Percentiles rank a stretch among this genome's conserved stretches.
Evolutionary conservation across 1,140 invertebrate species (phyloP).

Genomic region (Glossosoma conforme): DNA sequence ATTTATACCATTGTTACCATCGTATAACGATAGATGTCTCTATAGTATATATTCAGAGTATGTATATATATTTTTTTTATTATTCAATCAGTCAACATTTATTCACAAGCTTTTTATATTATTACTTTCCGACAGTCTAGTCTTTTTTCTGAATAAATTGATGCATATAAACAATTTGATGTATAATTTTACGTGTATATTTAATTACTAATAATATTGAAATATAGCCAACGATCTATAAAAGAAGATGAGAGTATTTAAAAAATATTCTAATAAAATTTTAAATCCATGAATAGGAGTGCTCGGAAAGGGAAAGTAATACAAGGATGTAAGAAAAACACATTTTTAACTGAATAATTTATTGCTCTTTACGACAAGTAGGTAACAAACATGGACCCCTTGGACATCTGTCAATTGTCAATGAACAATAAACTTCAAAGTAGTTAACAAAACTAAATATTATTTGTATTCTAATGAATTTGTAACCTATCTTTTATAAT

Average conservation of each 20-base stretch:
- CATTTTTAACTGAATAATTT: slow-evolving; percentile 17
- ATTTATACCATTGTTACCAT: too few relatives aligned
- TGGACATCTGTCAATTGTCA: slow-evolving; percentile 12
- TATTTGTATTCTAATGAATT: slow-evolving; percentile 11
- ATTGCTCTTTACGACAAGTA: slow-evolving; percentile 21
- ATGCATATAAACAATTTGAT: too few relatives aligned
- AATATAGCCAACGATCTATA: neutral
- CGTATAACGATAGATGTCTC: too few relatives aligned
- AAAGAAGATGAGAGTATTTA: neutral
- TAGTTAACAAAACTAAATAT: slow-evolving; percentile 14
- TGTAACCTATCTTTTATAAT: slow-evolving; percentile 6
- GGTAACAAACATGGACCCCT: slow-evolving; percentile 27
- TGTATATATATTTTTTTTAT: too few relatives aligned
- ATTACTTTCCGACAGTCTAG: too few relatives aligned
- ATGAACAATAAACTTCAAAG: slow-evolving; percentile 16
- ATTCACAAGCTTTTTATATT: too few relatives aligned
- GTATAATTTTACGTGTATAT: too few relatives aligned
- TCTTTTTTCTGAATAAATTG: too few relatives aligned
- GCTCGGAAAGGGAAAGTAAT: neutral
- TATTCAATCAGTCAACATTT: too few relatives aligned
- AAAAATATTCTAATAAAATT: neutral
- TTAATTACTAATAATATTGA: neutral
- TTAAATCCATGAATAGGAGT: neutral
- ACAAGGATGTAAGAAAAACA: slow-evolving; percentile 5
- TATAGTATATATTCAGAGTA: too few relatives aligned